Evolutionary conservation across 2,888 invertebrate genomes (phyloP).

Genomic region (Tethea ocularis): DNA sequence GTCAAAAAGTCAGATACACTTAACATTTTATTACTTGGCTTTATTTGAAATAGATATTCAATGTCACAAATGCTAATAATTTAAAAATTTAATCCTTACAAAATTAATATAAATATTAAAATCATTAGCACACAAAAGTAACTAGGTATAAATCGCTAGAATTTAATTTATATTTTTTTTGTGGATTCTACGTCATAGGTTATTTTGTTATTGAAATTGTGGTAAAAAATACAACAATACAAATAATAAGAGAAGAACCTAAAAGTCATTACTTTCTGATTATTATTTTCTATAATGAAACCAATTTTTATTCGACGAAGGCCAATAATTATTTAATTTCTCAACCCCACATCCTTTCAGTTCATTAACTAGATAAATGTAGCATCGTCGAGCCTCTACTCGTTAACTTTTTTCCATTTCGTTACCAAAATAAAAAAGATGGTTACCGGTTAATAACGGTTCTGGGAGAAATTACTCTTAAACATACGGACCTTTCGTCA

Average conservation of each 20-base stretch:
- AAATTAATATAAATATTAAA: too few relatives aligned
- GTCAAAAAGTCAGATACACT: not conserved
- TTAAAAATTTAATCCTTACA: not conserved
- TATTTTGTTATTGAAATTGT: not conserved
- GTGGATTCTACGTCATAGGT: too few relatives aligned
- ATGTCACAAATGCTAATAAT: not conserved
- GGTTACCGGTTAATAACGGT: conserved; percentile 74
- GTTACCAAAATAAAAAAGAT: conserved; percentile 50
- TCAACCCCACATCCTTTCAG: conserved; percentile 34
- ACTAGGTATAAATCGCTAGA: too few relatives aligned
- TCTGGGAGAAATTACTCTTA: conserved; percentile 68
- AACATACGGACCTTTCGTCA: conserved; percentile 76
- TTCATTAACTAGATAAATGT: conserved; percentile 45
- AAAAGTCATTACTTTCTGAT: not conserved
- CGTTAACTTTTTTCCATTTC: conserved; percentile 60
- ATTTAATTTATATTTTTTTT: too few relatives aligned
- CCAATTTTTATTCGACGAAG: conserved; percentile 2
- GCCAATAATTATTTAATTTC: conserved; percentile 15
- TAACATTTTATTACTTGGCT: not conserved
- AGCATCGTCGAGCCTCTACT: conserved; percentile 45
- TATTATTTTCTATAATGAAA: not conserved
- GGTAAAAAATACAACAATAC: not conserved
- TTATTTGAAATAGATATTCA: not conserved
- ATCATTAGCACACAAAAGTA: too few relatives aligned
- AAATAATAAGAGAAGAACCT: not conserved